Evolutionary conservation across 2,113 vertebrate genomes (phyloP).

Genomic region (Sander vitreus): DNA sequence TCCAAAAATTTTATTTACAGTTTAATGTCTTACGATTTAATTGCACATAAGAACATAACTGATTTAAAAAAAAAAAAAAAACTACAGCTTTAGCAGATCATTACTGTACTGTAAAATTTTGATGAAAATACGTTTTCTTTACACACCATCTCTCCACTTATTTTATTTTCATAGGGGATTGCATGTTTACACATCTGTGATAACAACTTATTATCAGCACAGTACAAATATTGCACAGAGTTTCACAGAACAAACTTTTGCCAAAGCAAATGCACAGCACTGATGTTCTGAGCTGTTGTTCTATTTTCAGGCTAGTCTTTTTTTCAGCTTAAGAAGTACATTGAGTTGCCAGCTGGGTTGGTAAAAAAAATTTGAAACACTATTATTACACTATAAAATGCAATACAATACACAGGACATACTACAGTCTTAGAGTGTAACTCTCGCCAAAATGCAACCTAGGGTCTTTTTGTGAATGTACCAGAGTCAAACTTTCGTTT

Average conservation of each 20-base stretch:
- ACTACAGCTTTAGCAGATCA: not conserved
- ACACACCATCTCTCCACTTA: not conserved
- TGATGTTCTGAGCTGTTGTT: not conserved
- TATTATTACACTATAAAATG: not conserved
- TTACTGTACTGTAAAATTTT: not conserved
- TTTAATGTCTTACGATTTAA: not conserved
- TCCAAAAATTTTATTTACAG: not conserved
- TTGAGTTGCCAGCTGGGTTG: not conserved
- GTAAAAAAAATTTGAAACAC: not conserved
- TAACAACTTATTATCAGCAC: not conserved
- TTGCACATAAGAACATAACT: not conserved
- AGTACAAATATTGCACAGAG: not conserved
- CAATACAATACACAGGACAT: not conserved
- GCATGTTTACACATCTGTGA: constrained; percentile 2
- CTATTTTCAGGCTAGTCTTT: not conserved
- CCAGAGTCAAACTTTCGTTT: no score
- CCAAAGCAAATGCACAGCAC: not conserved
- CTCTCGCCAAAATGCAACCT: no score
- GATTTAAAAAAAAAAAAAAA: not conserved
- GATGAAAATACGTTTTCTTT: not conserved
- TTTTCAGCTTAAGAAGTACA: not conserved
- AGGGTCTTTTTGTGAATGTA: no score
- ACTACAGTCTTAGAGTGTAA: not conserved
- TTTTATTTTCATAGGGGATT: constrained; percentile 8
- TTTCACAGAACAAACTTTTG: not conserved